Percentiles rank a stretch among this genome's conserved stretches.
Conservation (phyloP, 2,888 invertebrate genomes). For the Athalia circularis region DNA sequence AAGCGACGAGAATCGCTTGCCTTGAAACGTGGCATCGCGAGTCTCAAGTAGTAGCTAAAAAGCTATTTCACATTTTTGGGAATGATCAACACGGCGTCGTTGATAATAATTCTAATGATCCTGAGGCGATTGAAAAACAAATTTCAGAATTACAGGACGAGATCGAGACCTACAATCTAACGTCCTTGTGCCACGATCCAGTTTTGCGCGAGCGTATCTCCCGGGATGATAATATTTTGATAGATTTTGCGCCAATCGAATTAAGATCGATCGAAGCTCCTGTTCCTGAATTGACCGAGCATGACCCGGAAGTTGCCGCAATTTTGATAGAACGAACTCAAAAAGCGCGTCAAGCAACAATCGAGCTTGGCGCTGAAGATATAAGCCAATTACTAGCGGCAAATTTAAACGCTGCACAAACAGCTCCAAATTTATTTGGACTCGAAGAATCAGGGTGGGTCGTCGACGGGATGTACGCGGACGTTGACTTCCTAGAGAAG, state of each 20-base stretch:
- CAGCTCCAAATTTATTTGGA: conserved; percentile 66
- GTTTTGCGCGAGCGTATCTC: conserved; percentile 66
- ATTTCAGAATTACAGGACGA: conserved; percentile 56
- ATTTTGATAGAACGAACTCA: conserved; percentile 74
- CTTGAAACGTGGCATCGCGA: conserved; percentile 73
- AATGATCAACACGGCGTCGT: background rate
- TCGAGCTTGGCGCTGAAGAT: conserved; percentile 74
- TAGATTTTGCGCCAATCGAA: conserved; percentile 72
- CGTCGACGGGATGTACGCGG: conserved; percentile 78
- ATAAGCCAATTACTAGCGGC: conserved; percentile 72
- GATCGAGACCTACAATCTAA: conserved; percentile 57
- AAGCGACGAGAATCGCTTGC: conserved; percentile 69
- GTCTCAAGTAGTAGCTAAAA: conserved; percentile 46
- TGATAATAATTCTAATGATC: background rate
- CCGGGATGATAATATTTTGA: conserved; percentile 60
- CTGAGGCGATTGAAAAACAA: conserved; percentile 58
- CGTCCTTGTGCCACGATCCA: conserved; percentile 70
- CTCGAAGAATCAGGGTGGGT: conserved; percentile 77
- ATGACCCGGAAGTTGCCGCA: conserved; percentile 63
- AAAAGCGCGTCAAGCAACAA: conserved; percentile 73
- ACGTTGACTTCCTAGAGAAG: conserved; percentile 75
- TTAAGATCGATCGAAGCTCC: conserved; percentile 60
- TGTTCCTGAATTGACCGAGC: conserved; percentile 52
- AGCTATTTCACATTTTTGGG: conserved; percentile 16
- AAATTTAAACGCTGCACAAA: conserved; percentile 63